Conservation (phyloP, 2,113 vertebrate species). For the Herpetotheres cachinnans region DNA sequence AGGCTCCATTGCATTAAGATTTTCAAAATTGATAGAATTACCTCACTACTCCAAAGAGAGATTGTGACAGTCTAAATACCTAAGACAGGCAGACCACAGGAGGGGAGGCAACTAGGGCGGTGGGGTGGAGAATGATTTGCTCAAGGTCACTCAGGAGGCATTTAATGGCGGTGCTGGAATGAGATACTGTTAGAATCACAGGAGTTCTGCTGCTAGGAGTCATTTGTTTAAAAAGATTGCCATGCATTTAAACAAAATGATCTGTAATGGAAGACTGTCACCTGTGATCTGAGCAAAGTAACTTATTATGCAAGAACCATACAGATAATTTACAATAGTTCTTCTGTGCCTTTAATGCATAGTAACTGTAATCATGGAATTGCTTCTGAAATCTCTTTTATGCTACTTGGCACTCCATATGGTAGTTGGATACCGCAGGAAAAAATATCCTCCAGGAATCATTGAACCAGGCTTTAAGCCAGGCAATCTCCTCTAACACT, state of each 20-base stretch:
- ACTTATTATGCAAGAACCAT: slow-evolving; percentile 59
- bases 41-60: neutral
- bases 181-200: neutral
- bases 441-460: slow-evolving; percentile 61
- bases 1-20: neutral
- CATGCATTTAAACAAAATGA: slow-evolving; percentile 51
- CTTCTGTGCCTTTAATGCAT: slow-evolving; percentile 47
- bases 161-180: neutral
- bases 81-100: neutral
- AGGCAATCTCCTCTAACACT: slow-evolving; percentile 69
- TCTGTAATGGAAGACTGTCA: slow-evolving; percentile 35
- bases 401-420: slow-evolving; percentile 42
- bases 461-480: slow-evolving; percentile 57
- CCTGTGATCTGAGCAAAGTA: slow-evolving; percentile 41
- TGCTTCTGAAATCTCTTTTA: slow-evolving; percentile 62
- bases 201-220: slow-evolving; percentile 35
- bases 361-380: slow-evolving; percentile 56
- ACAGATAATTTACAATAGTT: slow-evolving; percentile 44
- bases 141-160: slow-evolving; percentile 1
- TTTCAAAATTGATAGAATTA: neutral
- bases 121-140: neutral
- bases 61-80: neutral
- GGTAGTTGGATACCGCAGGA: slow-evolving; percentile 34
- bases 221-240: slow-evolving; percentile 60
- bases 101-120: neutral